Evolutionary conservation across 2,888 invertebrate genomes (phyloP), one percentile per base, ranked within the genome.

Genomic region (Mythimna pallens): DNA sequence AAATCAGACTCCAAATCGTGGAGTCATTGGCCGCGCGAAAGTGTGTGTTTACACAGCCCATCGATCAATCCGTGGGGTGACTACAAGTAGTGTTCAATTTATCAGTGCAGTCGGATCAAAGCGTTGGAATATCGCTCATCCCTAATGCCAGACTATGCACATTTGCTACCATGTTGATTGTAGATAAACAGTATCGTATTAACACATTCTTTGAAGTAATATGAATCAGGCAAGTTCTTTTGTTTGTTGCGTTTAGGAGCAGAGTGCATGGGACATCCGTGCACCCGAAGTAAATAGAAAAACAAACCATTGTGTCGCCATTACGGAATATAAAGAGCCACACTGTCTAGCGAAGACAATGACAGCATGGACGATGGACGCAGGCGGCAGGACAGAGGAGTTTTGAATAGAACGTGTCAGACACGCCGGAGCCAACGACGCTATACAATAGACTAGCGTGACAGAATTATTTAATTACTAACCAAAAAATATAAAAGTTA

Each of bases 11-110:
- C 72, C 79, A 86, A 86, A 84, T 68, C 68, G 80, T 71, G 79
- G 79, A 82, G 89, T 90, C 90, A 89, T 88, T 77, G 89, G 82
- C 89, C 89, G 83, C 78, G 64, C 64, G 58, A 84, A 86, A 86
- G 88, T 86, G 87, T 84, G 73, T 84, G 84, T 88, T 82, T 87
- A 79, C 85, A 83, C 76, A 74, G 73, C 43, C 71, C 80, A 87
- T 87, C 85, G 77, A 88, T 86, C 86, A 86, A 82, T 65, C 69
- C 70, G 54, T 65, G 57, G 83, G 86, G 87, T 80, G 76, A 73
- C 73, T 70, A 83, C 80, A 74, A 40, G 63, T 67, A 52, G 65
- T 57, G 65, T 80, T 83, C 50, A 70, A 74, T 65, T 70, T 74
- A 83, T 83, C 80, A 79, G 74, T 58, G 50, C 78, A 72, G 30